Evolutionary conservation across 2,113 vertebrate genomes (phyloP), one percentile per base, ranked within the genome.

Genomic region (Gila orcuttii): DNA sequence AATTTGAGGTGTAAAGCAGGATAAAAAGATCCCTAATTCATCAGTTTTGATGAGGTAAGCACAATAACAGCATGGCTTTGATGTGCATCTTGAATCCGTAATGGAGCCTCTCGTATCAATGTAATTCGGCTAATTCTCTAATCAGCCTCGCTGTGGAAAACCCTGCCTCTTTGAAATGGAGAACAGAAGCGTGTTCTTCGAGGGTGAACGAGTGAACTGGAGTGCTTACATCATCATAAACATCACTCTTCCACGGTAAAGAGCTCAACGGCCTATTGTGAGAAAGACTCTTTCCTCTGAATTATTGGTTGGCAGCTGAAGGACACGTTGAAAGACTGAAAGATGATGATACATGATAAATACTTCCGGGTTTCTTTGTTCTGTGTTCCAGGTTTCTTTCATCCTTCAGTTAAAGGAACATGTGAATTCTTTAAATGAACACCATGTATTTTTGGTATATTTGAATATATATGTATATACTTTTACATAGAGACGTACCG

Each of bases 141-240:
- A 91, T 92, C 90, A 91, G 87, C 90, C 88, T 89, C 84, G 82
- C 90, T 90, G n/a, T 84, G 75, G 90, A 88, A 86, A 89, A 91
- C 88, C 74, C 79, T 4, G 87, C 89, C 87, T 74, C 91, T 95
- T 95, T 95, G 93, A 95, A 93, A 94, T 94, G 92, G 89, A 90
- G 94, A 93, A 88, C 86, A 76, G 85, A 89, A 87, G 82, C 90
- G 88, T 42, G 87, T 85, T 90, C 92, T 94, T 94, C 93, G 89
- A 92, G 92, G 90, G 85, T 88, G 87, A 90, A 88, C 88, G 88
- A 88, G 15, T 87, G 90, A 90, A 92, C 89, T 90, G 91, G 88
- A 88, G 85, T 85, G 87, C 86, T 90, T 90, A 91, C 91, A 92
- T 92, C 93, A 90, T 88, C 85, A 90, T 92, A 88, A 89, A 90